phyloP scores from a whole-genome alignment of 1,140 invertebrate genomes.

The Eurosta solidaginis region DNA sequence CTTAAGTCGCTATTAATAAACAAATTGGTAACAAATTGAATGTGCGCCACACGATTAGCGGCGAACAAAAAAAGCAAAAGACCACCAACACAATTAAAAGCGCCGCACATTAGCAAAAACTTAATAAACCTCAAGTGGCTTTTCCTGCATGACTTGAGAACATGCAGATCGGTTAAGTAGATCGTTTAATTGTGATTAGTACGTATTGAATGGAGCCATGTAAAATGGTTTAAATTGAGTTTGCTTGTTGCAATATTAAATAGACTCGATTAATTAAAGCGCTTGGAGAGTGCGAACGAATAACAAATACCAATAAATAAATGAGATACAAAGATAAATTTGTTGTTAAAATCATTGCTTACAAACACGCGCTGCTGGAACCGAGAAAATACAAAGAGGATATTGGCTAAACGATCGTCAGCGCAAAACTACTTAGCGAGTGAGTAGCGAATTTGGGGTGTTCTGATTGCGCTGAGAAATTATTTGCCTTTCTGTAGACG shows the following conservation, averaged over 20 bases:
- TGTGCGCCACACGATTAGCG: not conserved
- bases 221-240: not conserved
- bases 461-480: constrained; percentile 6
- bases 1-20: constrained; percentile 26
- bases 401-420: not conserved
- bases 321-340: not conserved
- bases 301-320: not conserved
- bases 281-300: not conserved
- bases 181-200: constrained; percentile 3
- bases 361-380: too few relatives aligned
- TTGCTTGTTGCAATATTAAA: not conserved
- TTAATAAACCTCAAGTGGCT: too few relatives aligned
- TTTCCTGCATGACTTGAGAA: not conserved
- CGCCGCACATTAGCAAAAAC: too few relatives aligned
- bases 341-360: too few relatives aligned
- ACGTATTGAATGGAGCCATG: not conserved
- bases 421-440: not conserved
- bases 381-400: too few relatives aligned
- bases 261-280: constrained; percentile 2
- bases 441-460: not conserved
- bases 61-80: not conserved
- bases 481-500: not conserved
- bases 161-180: not conserved
- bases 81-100: not conserved
- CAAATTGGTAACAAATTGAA: constrained; percentile 27